Evolutionary conservation across 2,113 vertebrate genomes (phyloP).

Genomic region (Orientallactaga bullata): DNA sequence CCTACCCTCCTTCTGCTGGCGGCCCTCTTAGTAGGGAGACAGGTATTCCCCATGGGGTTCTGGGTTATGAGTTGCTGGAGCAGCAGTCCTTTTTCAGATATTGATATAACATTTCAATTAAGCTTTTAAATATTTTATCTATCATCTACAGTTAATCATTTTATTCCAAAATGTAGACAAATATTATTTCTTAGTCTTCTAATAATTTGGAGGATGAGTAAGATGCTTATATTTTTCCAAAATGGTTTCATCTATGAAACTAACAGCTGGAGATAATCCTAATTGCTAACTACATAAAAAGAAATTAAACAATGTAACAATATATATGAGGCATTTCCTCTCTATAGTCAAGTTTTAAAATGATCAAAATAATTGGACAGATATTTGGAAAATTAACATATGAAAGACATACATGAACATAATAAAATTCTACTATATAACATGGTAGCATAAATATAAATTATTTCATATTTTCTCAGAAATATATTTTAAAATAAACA

Average conservation of each 20-base stretch:
- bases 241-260: slow-evolving; percentile 28
- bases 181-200: not conserved
- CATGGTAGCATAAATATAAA: slow-evolving; percentile 69
- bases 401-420: slow-evolving; percentile 23
- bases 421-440: slow-evolving; percentile 30
- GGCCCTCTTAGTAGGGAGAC: no score
- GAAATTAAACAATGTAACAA: slow-evolving; percentile 1
- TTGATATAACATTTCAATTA: not conserved
- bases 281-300: slow-evolving; percentile 43
- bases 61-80: no score
- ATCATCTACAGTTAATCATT: not conserved
- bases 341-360: slow-evolving; percentile 44
- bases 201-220: slow-evolving; percentile 12
- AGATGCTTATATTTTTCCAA: slow-evolving; percentile 30
- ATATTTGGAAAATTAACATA: slow-evolving; percentile 62
- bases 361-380: slow-evolving; percentile 12
- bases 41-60: no score
- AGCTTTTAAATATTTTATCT: not conserved
- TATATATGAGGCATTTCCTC: not conserved
- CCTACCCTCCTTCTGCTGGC: not conserved
- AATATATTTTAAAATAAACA: slow-evolving; percentile 42
- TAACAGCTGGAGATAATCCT: not conserved
- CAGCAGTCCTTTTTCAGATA: not conserved
- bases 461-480: slow-evolving; percentile 42
- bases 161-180: slow-evolving; percentile 7